Evolutionary conservation across 2,797 vertebrate genomes (phyloP).

Genomic region (Sphenodon punctatus): DNA sequence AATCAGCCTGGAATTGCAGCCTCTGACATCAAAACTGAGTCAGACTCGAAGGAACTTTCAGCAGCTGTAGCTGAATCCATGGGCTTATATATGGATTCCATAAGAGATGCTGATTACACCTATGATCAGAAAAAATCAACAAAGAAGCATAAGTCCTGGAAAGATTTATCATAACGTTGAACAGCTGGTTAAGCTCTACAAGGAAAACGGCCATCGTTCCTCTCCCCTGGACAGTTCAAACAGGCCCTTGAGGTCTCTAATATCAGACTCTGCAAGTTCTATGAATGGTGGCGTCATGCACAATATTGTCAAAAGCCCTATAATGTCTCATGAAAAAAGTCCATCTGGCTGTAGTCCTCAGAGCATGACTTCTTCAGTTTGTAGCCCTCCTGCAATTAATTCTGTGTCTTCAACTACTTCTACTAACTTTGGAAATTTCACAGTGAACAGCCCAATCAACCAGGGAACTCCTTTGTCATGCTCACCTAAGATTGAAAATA

Average conservation of each 20-base stretch:
- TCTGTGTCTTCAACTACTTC: constrained; percentile 93
- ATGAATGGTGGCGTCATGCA: constrained; percentile 81
- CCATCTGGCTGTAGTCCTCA: constrained; percentile 87
- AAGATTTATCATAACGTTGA: constrained; percentile 88
- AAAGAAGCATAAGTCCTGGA: constrained; percentile 78
- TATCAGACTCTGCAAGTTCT: constrained; percentile 76
- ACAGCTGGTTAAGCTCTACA: constrained; percentile 81
- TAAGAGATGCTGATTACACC: constrained; percentile 90
- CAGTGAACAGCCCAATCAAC: constrained; percentile 85
- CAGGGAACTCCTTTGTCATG: constrained; percentile 83
- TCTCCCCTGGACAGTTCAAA: constrained; percentile 66
- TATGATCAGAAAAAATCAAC: constrained; percentile 87
- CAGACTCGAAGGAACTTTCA: constrained; percentile 96
- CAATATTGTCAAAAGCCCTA: constrained; percentile 78
- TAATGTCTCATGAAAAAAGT: constrained; percentile 83
- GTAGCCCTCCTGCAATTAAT: constrained; percentile 91
- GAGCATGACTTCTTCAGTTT: constrained; percentile 84
- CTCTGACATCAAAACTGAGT: constrained; percentile 90
- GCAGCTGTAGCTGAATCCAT: constrained; percentile 97
- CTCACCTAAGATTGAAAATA: constrained; percentile 84
- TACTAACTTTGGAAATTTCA: constrained; percentile 84
- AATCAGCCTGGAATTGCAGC: constrained; percentile 83
- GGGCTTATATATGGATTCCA: constrained; percentile 98
- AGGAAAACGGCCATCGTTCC: constrained; percentile 80
- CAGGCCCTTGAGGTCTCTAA: constrained; percentile 78